phyloP scores from a whole-genome alignment of 2,113 vertebrate genomes.

The Ptyas mucosa region DNA sequence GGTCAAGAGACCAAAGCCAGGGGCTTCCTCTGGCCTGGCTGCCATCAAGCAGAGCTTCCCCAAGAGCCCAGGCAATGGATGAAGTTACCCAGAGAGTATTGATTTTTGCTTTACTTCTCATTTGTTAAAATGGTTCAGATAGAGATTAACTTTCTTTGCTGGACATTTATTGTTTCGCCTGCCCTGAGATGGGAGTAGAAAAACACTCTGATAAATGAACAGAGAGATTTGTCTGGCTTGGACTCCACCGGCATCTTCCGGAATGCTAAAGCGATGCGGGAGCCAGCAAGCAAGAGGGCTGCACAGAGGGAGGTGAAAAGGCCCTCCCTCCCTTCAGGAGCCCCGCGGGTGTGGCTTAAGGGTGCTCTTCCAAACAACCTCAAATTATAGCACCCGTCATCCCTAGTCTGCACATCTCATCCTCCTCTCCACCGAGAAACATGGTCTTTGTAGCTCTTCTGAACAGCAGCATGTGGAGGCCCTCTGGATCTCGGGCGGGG shows the following conservation, averaged over 20 bases:
- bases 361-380: not conserved
- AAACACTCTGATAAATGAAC: not conserved
- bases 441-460: not conserved
- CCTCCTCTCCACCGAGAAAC: not conserved
- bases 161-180: conserved; percentile 36
- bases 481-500: not conserved
- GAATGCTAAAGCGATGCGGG: not conserved
- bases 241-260: not conserved
- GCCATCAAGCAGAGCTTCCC: not conserved
- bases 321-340: not conserved
- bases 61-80: not conserved
- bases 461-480: not conserved
- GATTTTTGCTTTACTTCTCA: conserved; percentile 46
- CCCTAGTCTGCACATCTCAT: not conserved
- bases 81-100: not conserved
- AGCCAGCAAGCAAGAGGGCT: not conserved
- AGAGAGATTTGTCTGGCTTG: not conserved
- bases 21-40: not conserved
- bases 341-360: not conserved
- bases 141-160: conserved; percentile 32
- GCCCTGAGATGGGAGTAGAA: not conserved
- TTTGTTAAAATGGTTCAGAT: conserved; percentile 33
- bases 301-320: fast-evolving
- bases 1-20: not conserved
- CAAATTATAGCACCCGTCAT: not conserved